A percentile compares a stretch with the other conserved stretches of the same genome.
phyloP scores from a whole-genome alignment of 2,113 vertebrate species.

The Heloderma charlesbogerti region DNA sequence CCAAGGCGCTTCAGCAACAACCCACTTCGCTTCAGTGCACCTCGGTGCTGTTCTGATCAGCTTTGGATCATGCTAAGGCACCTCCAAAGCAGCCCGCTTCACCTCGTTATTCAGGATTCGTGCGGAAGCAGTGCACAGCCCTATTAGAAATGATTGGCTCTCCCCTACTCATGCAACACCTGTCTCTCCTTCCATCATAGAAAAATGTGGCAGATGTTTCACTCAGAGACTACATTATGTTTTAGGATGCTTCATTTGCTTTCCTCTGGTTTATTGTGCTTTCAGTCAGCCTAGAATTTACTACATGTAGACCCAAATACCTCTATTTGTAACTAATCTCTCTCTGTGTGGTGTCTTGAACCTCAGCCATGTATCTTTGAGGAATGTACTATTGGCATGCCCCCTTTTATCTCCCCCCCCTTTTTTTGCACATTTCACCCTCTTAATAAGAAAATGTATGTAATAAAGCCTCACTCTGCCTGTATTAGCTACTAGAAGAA shows the following conservation, averaged over 20 bases:
- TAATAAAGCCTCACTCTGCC: background rate
- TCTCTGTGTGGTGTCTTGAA: no score
- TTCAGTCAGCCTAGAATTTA: background rate
- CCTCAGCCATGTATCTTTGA: no score
- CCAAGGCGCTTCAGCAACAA: no score
- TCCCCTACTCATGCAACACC: background rate
- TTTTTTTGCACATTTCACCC: background rate
- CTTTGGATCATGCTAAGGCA: no score
- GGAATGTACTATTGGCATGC: background rate
- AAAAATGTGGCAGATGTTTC: conserved; percentile 15
- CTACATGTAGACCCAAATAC: background rate
- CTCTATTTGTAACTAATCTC: background rate
- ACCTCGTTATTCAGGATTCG: no score
- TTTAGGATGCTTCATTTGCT: conserved; percentile 9
- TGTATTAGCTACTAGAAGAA: background rate
- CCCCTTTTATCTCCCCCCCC: background rate
- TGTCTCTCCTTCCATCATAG: background rate
- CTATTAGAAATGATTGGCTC: background rate
- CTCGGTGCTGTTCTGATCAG: no score
- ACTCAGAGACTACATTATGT: background rate
- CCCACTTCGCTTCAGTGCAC: no score
- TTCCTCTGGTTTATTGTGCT: background rate
- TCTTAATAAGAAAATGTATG: background rate
- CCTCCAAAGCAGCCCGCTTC: no score
- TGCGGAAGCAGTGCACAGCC: no score